Evolutionary conservation across 2,797 vertebrate species (phyloP).

Genomic region (Sus cebifrons): DNA sequence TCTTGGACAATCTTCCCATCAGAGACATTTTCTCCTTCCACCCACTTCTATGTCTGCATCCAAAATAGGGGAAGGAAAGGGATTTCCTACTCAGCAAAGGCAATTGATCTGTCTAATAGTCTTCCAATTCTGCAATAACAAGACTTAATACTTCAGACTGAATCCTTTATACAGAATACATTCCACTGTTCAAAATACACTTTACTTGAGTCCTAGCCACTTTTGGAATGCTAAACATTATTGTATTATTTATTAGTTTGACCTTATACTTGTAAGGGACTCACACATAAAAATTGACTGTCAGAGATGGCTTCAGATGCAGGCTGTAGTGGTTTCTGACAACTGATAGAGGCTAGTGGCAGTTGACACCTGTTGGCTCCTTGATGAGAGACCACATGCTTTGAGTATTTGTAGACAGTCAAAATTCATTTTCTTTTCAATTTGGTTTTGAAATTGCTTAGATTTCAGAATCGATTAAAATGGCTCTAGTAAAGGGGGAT

Average conservation of each 20-base stretch:
- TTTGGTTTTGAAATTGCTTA: constrained; percentile 94
- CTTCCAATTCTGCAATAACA: background rate
- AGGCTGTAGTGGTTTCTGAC: constrained; percentile 93
- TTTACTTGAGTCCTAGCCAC: constrained; percentile 90
- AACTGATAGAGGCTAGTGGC: constrained; percentile 92
- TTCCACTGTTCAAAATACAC: constrained; percentile 81
- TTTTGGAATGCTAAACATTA: constrained; percentile 95
- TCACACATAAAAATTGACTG: constrained; percentile 95
- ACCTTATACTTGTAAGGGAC: constrained; percentile 95
- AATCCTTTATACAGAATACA: constrained; percentile 65
- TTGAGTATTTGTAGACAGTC: constrained; percentile 95
- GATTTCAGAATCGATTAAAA: constrained; percentile 95
- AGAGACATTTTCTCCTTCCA: background rate
- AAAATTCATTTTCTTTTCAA: constrained; percentile 95
- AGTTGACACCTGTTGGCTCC: constrained; percentile 91
- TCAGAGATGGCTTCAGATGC: constrained; percentile 92
- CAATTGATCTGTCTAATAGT: background rate
- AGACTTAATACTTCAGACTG: background rate
- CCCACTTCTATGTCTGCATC: background rate
- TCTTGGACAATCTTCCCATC: background rate
- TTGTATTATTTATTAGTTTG: constrained; percentile 90
- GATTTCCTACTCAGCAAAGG: background rate
- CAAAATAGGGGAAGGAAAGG: background rate
- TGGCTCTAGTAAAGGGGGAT: constrained; percentile 94
- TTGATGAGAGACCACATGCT: constrained; percentile 93